Evolutionary conservation across 2,888 invertebrate genomes (phyloP), one percentile per base, ranked within the genome.

Genomic region (Saturnia pavonia): DNA sequence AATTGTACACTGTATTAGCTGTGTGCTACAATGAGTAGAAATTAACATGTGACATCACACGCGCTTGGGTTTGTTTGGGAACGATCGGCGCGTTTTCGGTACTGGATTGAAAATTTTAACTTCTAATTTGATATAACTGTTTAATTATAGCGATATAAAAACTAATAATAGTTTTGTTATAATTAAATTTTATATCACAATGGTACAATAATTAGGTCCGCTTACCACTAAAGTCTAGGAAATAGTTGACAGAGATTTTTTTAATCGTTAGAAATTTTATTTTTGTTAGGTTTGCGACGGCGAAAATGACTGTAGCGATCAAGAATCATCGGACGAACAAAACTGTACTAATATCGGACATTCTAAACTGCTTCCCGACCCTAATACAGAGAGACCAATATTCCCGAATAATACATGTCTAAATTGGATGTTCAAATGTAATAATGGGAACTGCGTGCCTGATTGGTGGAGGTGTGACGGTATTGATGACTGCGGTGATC

Each of bases 391-490:
- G 40, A 84, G 84, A 63, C 82, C 86, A 0, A 81, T 78, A 67
- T 90, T 90, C 86, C 78, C 87, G 70, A 74, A 80, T 74, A 90
- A 91, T 76, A 81, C 94, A 0, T 97, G 97, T 79, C 94, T 95
- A 67, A 96, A 96, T 75, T 97, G 96, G 96, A 97, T 97, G 97
- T 97, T 96, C 83, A 95, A 94, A 77, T 97, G 97, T 80, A 89
- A 93, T 25, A 96, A 96, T 77, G 94, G 89, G 14, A 96, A 95
- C 84, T 97, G 97, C 80, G 94, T 97, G 67, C 97, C 97, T 0
- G 95, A 96, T 75, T 96, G 96, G 96, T 97, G 97, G 97, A 95
- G 96, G 75, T 97, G 97, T 82, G 97, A 97, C 81, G 95, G 89
- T 0, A 96, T 96, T 1, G 94, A 96, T 77, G 97, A 97, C 79